Base-by-base conservation (phyloP, 1,140 invertebrate genomes). In the Cherax quadricarinatus region DNA sequence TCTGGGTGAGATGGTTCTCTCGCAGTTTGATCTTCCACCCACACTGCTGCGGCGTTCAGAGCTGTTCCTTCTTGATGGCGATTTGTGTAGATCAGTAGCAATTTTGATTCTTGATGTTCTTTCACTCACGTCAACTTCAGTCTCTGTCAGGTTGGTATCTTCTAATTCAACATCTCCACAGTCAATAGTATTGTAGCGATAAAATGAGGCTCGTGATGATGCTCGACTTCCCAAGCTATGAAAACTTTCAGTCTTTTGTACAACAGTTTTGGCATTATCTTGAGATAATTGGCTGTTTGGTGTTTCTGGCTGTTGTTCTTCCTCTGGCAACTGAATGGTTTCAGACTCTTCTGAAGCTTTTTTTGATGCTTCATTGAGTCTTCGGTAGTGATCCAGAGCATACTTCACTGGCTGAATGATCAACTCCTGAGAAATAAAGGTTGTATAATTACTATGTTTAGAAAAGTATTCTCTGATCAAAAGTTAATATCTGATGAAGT, bases 121-220 rank as follows among this genome's bases (percentile, higher is more conserved):
- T 94, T 97, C 97, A 83, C 97, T 97, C 83, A 97, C 96, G 94
- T 97, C 97, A 2, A 97, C 97, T 95, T 97, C 97, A 21, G 97
- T 97, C 1, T 93, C 91, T 48, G 94, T 88, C 49, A 86, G 0
- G 12, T 78, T 75, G 9, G 57, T 62, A 62, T 89, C 79, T 41
- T 87, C 82, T 30, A 90, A n/a, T 18, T 88, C 84, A 18, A 78
- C 60, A 66, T 93, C 93, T 49, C 81, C 66, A 73, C 81, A 82
- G 21, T 91, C 93, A 62, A 84, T 51, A 1, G 89, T 91, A 21
- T n/a, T 79, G n/a, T 93, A 83, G 9, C 89, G 91, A 53, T 80
- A 80, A 14, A 87, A 83, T 57, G 91, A 89, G 4, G 70, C 86
- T 14, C 89, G 85, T 6, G 87, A 88, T 41, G 90, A 92, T 3